These are phyloP conservation scores for Porites divaricata DNA, from an alignment of 92 coral and sea anemone genomes.

Conservation along the genomic window DNA sequence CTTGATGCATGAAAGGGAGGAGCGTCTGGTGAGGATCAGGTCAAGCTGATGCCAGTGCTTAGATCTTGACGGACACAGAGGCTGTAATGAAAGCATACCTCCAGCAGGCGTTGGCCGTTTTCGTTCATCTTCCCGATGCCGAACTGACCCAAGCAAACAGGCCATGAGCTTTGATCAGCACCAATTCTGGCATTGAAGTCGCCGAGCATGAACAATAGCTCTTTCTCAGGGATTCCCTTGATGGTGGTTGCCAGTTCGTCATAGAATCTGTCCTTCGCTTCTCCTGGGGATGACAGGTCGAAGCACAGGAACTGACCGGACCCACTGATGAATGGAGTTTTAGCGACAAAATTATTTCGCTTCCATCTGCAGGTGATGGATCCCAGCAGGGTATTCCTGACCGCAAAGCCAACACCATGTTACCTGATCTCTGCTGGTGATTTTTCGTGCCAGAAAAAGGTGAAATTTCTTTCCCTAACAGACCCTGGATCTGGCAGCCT, in stretches of 20 bases:
- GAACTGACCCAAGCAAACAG: slow-evolving; percentile 34
- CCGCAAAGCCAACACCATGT: slow-evolving; percentile 61
- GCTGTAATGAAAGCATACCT: slow-evolving; percentile 36
- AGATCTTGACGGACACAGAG: slow-evolving; percentile 41
- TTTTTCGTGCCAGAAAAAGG: slow-evolving; percentile 57
- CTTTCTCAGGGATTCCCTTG: slow-evolving; percentile 2
- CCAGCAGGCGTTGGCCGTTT: slow-evolving; percentile 52
- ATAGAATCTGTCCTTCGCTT: slow-evolving; percentile 38
- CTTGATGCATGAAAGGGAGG: slow-evolving; percentile 18
- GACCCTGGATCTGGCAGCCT: slow-evolving; percentile 35
- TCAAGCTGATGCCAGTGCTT: slow-evolving; percentile 45
- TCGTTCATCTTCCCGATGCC: slow-evolving; percentile 49
- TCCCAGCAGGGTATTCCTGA: slow-evolving; percentile 30
- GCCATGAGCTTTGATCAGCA: slow-evolving; percentile 22
- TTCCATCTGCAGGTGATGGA: background rate
- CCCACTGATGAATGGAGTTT: slow-evolving; percentile 17
- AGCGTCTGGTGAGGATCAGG: slow-evolving; percentile 15
- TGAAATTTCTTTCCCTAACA: slow-evolving; percentile 28
- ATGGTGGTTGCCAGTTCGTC: slow-evolving; percentile 7
- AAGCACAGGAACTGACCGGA: slow-evolving; percentile 16
- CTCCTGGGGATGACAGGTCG: slow-evolving; percentile 31
- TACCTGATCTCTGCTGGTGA: slow-evolving; percentile 20
- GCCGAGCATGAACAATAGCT: slow-evolving; percentile 32
- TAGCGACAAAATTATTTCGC: slow-evolving; percentile 30
- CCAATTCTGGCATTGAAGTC: slow-evolving; percentile 62